Percentiles rank a stretch among this genome's conserved stretches.
These are phyloP conservation scores for Drosophila sp. DNA, from an alignment of 1,140 invertebrate genomes.

Conservation along the genomic window DNA sequence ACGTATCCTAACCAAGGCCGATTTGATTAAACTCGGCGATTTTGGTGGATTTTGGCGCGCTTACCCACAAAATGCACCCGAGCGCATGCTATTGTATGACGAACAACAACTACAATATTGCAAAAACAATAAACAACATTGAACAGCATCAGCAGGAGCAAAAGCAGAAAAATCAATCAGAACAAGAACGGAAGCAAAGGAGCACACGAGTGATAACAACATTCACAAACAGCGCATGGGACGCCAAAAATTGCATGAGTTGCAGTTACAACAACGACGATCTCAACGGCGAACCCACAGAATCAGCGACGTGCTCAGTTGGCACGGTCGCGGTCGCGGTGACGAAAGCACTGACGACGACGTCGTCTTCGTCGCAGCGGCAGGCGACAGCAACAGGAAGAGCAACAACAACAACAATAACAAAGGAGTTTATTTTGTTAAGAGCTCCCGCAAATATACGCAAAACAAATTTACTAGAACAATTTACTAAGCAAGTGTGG, in stretches of 20 bases:
- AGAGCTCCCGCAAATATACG: constrained; percentile 43
- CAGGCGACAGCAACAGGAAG: constrained; percentile 29
- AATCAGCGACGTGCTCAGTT: constrained; percentile 62
- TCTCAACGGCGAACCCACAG: constrained; percentile 70
- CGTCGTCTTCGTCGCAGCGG: constrained; percentile 44
- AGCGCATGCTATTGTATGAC: constrained; percentile 73
- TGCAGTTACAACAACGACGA: constrained; percentile 59
- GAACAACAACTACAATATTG: constrained; percentile 51
- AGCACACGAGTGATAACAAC: constrained; percentile 19
- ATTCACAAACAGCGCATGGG: constrained; percentile 55
- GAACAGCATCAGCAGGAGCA: constrained; percentile 8
- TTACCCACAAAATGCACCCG: constrained; percentile 81
- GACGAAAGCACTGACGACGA: constrained; percentile 57
- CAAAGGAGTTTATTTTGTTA: constrained; percentile 41
- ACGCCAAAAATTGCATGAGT: constrained; percentile 52
- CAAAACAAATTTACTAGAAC: constrained; percentile 32
- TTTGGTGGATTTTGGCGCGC: constrained; percentile 54
- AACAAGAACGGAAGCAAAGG: constrained; percentile 24
- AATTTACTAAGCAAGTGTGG: constrained; percentile 32
- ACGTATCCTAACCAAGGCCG: constrained; percentile 66
- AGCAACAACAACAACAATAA: constrained; percentile 22
- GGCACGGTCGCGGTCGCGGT: constrained; percentile 57
- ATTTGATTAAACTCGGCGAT: constrained; percentile 40
- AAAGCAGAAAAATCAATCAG: constrained; percentile 10
- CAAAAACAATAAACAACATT: constrained; percentile 6